Conservation (phyloP, 2,113 vertebrate genomes). For the Leptosomus discolor region DNA sequence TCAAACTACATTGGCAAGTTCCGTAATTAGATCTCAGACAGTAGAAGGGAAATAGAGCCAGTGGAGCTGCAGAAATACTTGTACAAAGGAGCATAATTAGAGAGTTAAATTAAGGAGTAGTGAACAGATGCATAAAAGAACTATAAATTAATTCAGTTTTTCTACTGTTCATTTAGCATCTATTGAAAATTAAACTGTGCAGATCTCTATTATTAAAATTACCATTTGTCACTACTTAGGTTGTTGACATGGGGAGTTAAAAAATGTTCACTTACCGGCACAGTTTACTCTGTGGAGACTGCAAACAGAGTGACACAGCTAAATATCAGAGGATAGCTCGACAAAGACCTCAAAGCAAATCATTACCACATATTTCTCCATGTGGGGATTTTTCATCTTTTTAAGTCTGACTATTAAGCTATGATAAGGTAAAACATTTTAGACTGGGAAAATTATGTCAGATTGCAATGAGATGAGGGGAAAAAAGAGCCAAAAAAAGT, state of each 20-base stretch:
- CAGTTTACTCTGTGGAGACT: not conserved
- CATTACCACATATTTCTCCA: not conserved
- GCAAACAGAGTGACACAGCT: not conserved
- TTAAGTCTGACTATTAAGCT: not conserved
- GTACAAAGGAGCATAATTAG: slow-evolving; percentile 33
- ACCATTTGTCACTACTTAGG: not conserved
- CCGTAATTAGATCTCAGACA: slow-evolving; percentile 41
- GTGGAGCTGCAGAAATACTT: slow-evolving; percentile 10
- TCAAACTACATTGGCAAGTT: not conserved
- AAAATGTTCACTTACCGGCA: not conserved
- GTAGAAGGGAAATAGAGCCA: not conserved
- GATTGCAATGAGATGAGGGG: not conserved
- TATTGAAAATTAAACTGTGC: slow-evolving; percentile 9
- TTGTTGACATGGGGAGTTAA: not conserved
- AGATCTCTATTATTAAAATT: not conserved
- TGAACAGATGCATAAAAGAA: slow-evolving; percentile 22
- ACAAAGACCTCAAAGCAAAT: not conserved
- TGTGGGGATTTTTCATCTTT: not conserved
- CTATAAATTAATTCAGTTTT: not conserved
- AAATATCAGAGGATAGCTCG: not conserved
- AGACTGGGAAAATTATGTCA: not conserved
- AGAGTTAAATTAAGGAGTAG: slow-evolving; percentile 36
- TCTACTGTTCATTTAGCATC: slow-evolving; percentile 32
- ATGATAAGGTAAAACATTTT: not conserved
- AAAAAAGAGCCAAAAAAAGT: not conserved